phyloP scores from a whole-genome alignment of 2,888 invertebrate species.

The Cistogaster globosa region DNA sequence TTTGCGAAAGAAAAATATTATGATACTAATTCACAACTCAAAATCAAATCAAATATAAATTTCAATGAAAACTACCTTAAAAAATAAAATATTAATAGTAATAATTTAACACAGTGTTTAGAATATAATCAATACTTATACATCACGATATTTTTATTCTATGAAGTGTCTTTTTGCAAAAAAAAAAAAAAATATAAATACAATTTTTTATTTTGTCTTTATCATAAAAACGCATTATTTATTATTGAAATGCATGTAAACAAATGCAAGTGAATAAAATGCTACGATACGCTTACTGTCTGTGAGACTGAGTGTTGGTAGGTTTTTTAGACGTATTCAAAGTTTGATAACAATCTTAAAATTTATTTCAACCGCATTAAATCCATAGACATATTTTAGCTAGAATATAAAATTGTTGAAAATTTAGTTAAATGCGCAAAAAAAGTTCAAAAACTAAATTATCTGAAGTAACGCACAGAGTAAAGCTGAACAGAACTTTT shows the following conservation, averaged over 20 bases:
- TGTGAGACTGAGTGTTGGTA: constrained; percentile 29
- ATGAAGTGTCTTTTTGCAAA: constrained; percentile 16
- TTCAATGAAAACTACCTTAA: constrained; percentile 69
- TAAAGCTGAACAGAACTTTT: constrained; percentile 5
- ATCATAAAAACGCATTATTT: constrained; percentile 79
- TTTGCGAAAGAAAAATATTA: not conserved
- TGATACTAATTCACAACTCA: not conserved
- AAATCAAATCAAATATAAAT: constrained; percentile 42
- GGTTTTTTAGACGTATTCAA: not conserved
- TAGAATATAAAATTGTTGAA: constrained; percentile 35
- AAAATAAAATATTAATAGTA: constrained; percentile 48
- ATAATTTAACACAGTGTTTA: constrained; percentile 54
- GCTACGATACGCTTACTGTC: constrained; percentile 3
- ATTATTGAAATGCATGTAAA: constrained; percentile 80
- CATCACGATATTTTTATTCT: constrained; percentile 59
- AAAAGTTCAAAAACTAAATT: not conserved
- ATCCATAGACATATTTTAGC: constrained; percentile 43
- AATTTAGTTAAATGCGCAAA: constrained; percentile 25
- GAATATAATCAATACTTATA: constrained; percentile 65
- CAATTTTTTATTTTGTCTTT: not conserved
- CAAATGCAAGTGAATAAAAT: constrained; percentile 53
- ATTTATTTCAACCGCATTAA: constrained; percentile 77
- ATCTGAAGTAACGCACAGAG: constrained; percentile 11
- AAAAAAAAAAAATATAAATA: not conserved
- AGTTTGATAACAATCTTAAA: constrained; percentile 72